Percentiles rank a stretch among this genome's conserved stretches.
Evolutionary conservation across 2,888 invertebrate genomes (phyloP).

Genomic region (Leucophenga maculata): DNA sequence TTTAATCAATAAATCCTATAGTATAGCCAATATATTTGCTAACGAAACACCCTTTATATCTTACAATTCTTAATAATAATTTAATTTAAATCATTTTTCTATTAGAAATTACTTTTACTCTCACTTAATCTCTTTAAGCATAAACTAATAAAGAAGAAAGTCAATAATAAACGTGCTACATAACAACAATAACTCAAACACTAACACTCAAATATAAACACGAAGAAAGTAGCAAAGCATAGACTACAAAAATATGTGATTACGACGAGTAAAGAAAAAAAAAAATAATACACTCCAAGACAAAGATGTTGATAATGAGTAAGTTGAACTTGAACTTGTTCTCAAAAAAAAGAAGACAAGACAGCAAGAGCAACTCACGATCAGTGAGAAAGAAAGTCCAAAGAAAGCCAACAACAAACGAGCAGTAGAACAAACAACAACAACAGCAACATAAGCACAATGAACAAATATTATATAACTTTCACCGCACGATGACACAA

Average conservation of each 20-base stretch:
- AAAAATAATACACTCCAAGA: slow-evolving; percentile 32
- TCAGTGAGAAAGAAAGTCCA: slow-evolving; percentile 11
- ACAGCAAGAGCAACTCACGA: slow-evolving; percentile 20
- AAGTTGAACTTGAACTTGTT: slow-evolving; percentile 59
- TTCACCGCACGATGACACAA: slow-evolving; percentile 53
- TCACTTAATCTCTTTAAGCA: background rate
- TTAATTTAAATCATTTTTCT: background rate
- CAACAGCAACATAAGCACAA: slow-evolving; percentile 6
- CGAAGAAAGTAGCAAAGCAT: slow-evolving; percentile 66
- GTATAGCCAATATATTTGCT: no score
- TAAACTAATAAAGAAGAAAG: no score
- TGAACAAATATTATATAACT: slow-evolving; percentile 64
- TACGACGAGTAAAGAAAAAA: slow-evolving; percentile 25
- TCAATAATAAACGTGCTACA: no score
- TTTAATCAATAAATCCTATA: no score
- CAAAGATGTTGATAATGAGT: slow-evolving; percentile 1
- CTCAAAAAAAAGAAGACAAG: slow-evolving; percentile 38
- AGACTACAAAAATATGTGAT: slow-evolving; percentile 42
- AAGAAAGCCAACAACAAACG: slow-evolving; percentile 22
- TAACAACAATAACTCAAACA: slow-evolving; percentile 6
- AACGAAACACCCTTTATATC: no score
- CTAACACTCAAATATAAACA: background rate
- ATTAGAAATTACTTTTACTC: slow-evolving; percentile 4
- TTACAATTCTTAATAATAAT: no score
- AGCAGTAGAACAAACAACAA: slow-evolving; percentile 22